phyloP scores from a whole-genome alignment of 1,140 invertebrate species.

The Saccostrea cuccullata region DNA sequence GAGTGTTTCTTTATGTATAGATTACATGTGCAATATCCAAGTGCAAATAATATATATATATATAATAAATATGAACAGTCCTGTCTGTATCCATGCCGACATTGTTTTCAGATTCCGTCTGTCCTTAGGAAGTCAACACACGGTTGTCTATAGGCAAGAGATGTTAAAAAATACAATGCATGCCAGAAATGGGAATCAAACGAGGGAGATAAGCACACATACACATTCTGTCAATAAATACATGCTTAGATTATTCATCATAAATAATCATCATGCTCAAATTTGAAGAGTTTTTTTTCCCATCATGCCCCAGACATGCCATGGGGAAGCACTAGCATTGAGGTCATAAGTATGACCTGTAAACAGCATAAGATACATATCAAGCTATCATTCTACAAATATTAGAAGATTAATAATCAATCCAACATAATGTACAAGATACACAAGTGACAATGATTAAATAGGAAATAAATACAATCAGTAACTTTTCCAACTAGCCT shows the following conservation, averaged over 20 bases:
- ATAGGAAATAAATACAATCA: conserved; percentile 43
- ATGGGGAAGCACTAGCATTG: conserved; percentile 45
- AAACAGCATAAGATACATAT: conserved; percentile 48
- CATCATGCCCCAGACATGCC: conserved; percentile 57
- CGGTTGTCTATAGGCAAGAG: conserved; percentile 40
- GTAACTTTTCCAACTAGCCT: neutral
- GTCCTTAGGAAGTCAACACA: neutral
- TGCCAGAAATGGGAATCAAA: conserved; percentile 50
- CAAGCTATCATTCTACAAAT: conserved; percentile 45
- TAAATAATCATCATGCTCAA: conserved; percentile 50
- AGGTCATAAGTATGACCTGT: conserved; percentile 12
- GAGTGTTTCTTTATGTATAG: conserved; percentile 34
- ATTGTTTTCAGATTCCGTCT: neutral
- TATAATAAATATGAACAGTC: conserved; percentile 35
- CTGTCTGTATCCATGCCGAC: neutral
- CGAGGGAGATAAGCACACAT: conserved; percentile 49
- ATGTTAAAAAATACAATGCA: conserved; percentile 52
- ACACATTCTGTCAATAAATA: conserved; percentile 51
- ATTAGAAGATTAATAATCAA: conserved; percentile 48
- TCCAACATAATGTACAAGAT: conserved; percentile 41
- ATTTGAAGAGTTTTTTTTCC: conserved; percentile 45
- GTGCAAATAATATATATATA: conserved; percentile 36
- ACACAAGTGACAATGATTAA: conserved; percentile 51
- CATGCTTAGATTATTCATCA: conserved; percentile 53
- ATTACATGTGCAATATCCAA: conserved; percentile 41